phyloP scores from a whole-genome alignment of 2,888 invertebrate species.

The Tridacna gigas region DNA sequence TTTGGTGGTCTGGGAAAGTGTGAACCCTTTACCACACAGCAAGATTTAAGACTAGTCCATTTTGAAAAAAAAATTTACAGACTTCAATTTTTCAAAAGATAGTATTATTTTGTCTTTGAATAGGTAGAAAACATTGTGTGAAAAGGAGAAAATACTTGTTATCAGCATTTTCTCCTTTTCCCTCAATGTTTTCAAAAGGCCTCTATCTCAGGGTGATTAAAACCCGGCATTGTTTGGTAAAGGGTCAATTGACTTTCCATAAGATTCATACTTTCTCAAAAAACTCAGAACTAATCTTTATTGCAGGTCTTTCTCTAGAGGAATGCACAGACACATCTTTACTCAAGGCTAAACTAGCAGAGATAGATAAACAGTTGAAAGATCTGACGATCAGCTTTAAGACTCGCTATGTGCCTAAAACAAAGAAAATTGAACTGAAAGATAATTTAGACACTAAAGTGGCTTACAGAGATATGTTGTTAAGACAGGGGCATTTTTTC shows the following conservation, averaged over 20 bases:
- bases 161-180: too few species aligned
- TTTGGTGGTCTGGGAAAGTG: neutral
- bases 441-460: constrained; percentile 79
- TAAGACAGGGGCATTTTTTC: constrained; percentile 77
- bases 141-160: neutral
- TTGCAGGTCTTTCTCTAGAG: constrained; percentile 80
- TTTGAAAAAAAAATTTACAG: too few species aligned
- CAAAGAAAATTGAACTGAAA: constrained; percentile 77
- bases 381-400: constrained; percentile 81
- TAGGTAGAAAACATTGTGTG: neutral
- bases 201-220: too few species aligned
- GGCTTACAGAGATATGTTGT: constrained; percentile 76
- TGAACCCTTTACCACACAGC: neutral
- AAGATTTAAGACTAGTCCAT: too few species aligned
- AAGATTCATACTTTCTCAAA: too few species aligned
- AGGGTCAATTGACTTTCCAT: too few species aligned
- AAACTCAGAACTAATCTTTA: neutral
- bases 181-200: too few species aligned
- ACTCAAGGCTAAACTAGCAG: constrained; percentile 77
- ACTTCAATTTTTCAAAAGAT: too few species aligned
- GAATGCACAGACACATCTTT: constrained; percentile 81
- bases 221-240: too few species aligned
- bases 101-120: neutral
- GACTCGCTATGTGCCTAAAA: constrained; percentile 78
- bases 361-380: constrained; percentile 80